A percentile compares a stretch with the other conserved stretches of the same genome.
Evolutionary conservation across 2,888 invertebrate species (phyloP).

Genomic region (Miltochrista miniata): DNA sequence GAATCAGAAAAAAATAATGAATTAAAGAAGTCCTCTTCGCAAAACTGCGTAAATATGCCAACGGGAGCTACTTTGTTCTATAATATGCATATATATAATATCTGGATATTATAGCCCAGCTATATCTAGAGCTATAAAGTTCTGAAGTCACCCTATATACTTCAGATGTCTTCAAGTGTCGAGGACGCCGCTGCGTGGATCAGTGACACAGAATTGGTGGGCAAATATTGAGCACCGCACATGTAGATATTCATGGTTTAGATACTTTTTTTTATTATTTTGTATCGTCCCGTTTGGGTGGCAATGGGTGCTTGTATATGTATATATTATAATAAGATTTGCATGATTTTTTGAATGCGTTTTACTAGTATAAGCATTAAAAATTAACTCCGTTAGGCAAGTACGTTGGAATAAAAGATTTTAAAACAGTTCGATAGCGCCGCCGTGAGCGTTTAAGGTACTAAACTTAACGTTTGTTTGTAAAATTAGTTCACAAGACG

Average conservation of each 20-base stretch:
- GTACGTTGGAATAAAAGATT: too few relatives aligned
- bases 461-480: too few relatives aligned
- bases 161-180: constrained; percentile 75
- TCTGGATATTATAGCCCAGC: constrained; percentile 2
- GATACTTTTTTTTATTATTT: constrained; percentile 34
- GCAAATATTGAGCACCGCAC: constrained; percentile 59
- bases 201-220: constrained; percentile 79
- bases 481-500: too few relatives aligned
- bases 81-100: not conserved
- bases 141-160: constrained; percentile 22
- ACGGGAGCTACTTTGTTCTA: not conserved
- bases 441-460: too few relatives aligned
- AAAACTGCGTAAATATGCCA: too few relatives aligned
- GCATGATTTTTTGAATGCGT: not conserved
- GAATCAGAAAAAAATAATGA: too few relatives aligned
- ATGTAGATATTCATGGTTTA: constrained; percentile 49
- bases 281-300: constrained; percentile 17
- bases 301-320: constrained; percentile 14
- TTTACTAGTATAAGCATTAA: too few relatives aligned
- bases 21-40: too few relatives aligned
- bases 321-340: constrained; percentile 4
- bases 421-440: too few relatives aligned
- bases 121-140: not conserved
- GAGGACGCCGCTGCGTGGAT: constrained; percentile 76
- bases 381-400: too few relatives aligned